phyloP scores from a whole-genome alignment of 2,113 vertebrate species.

The Macquaria australasica region DNA sequence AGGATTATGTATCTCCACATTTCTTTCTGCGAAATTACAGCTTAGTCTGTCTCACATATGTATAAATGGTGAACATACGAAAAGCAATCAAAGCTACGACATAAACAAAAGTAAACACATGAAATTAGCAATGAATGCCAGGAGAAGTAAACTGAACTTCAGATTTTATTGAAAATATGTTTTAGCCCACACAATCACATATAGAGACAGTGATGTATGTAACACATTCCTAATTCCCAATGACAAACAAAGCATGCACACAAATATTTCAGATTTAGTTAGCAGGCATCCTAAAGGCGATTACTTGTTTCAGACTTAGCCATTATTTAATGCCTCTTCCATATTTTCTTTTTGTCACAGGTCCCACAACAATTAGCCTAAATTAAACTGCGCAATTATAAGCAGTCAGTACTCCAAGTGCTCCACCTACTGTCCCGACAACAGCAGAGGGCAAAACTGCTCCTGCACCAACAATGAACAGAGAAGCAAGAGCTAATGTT shows the following conservation, averaged over 20 bases:
- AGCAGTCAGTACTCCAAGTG: not conserved
- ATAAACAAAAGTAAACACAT: not conserved
- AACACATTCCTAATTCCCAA: not conserved
- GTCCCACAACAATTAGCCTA: not conserved
- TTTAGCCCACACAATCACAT: not conserved
- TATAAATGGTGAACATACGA: too few species aligned
- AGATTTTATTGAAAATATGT: not conserved
- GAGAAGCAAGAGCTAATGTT: rapidly evolving
- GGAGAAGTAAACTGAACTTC: not conserved
- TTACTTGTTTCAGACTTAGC: not conserved
- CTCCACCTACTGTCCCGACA: not conserved
- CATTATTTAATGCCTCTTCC: not conserved
- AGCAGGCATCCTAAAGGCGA: too few species aligned
- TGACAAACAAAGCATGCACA: not conserved
- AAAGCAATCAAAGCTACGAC: not conserved
- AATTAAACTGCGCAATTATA: not conserved
- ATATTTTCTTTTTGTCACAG: not conserved
- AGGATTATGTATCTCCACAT: not conserved
- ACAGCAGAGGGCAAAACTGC: rapidly evolving
- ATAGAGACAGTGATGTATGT: not conserved
- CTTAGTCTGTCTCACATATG: not conserved
- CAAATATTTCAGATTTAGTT: not conserved
- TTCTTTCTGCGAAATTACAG: not conserved
- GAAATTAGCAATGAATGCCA: not conserved
- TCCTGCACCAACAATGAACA: not conserved